These are phyloP conservation scores for Paraplagusia blochii DNA, from an alignment of 2,113 vertebrate species.

Conservation along the genomic window DNA sequence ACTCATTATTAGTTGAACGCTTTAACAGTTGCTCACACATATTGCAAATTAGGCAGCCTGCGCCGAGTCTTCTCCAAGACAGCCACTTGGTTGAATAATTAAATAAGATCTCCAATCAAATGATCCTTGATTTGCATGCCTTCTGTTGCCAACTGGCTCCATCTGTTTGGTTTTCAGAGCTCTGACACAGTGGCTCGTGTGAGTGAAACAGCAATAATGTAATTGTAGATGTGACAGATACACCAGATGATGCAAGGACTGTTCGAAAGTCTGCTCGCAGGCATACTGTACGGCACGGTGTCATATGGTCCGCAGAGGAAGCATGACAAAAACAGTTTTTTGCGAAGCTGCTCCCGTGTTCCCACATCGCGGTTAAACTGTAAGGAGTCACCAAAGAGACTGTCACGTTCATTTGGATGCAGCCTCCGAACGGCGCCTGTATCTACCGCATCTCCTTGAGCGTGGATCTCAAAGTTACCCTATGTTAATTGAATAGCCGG, in stretches of 20 bases:
- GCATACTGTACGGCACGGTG: conserved; percentile 61
- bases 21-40: conserved; percentile 69
- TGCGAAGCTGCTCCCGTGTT: conserved; percentile 17
- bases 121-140: conserved; percentile 74
- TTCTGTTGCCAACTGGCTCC: conserved; percentile 75
- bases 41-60: conserved; percentile 67
- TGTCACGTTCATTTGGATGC: conserved; percentile 13
- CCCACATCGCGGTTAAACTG: conserved; percentile 19
- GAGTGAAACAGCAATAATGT: conserved; percentile 73
- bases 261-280: conserved; percentile 63
- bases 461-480: conserved; percentile 59
- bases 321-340: conserved; percentile 54
- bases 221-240: conserved; percentile 73
- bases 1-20: conserved; percentile 50
- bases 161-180: conserved; percentile 77
- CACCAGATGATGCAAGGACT: conserved; percentile 72
- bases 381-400: conserved; percentile 20
- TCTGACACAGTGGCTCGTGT: conserved; percentile 72
- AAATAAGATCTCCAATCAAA: conserved; percentile 74
- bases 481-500: conserved; percentile 70
- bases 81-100: conserved; percentile 74
- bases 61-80: conserved; percentile 59
- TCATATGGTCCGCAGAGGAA: conserved; percentile 63
- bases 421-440: not conserved
- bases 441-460: conserved; percentile 28